These are phyloP conservation scores for Intellagama lesueurii DNA, from an alignment of 2,797 vertebrate species.

Conservation along the genomic window DNA sequence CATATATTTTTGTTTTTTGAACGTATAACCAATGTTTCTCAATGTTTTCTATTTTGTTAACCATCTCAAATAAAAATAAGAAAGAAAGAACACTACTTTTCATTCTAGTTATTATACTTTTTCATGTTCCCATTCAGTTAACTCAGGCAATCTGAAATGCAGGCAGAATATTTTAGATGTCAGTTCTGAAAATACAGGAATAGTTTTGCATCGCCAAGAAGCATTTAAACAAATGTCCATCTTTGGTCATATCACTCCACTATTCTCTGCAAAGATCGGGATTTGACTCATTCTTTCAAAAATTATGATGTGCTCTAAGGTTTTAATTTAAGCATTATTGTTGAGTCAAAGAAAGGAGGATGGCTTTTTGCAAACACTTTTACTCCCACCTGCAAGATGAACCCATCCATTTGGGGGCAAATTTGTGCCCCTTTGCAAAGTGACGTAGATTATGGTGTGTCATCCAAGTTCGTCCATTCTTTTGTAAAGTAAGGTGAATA, in stretches of 20 bases:
- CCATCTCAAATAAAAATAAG: no score
- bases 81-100: neutral
- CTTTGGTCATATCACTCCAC: conserved; percentile 11
- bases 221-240: conserved; percentile 22
- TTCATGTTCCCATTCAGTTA: neutral
- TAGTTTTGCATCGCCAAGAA: conserved; percentile 1
- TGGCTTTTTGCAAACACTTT: neutral
- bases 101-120: neutral
- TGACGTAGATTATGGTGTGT: no score
- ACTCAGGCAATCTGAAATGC: conserved; percentile 6
- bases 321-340: conserved; percentile 54
- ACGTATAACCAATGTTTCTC: no score
- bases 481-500: neutral
- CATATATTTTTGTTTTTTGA: no score
- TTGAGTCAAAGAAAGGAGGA: neutral
- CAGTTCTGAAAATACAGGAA: conserved; percentile 29
- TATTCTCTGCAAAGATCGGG: conserved; percentile 15
- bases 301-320: neutral
- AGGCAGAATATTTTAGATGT: neutral
- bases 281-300: conserved; percentile 17
- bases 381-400: neutral
- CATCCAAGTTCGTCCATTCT: neutral
- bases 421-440: neutral
- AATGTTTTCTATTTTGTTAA: no score
- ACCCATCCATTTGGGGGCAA: neutral